Evolutionary conservation across 2,113 vertebrate genomes (phyloP).

Genomic region (Nansenia antarctica): DNA sequence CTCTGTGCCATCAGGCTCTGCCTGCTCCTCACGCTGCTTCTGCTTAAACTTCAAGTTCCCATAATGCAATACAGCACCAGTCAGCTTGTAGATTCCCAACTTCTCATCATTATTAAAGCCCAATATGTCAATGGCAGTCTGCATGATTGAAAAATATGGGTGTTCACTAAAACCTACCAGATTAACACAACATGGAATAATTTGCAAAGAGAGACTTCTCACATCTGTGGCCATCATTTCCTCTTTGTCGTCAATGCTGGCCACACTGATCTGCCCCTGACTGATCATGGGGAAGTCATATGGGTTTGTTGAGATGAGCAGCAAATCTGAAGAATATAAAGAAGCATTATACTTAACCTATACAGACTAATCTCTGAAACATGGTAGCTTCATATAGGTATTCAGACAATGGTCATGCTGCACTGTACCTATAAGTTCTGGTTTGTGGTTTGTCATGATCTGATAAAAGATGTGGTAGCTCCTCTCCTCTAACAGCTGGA

Average conservation of each 20-base stretch:
- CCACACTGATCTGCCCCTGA: no score
- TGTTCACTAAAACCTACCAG: neutral
- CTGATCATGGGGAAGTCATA: constrained; percentile 71
- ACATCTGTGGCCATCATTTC: constrained; percentile 67
- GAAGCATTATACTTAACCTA: neutral
- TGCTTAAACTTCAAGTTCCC: constrained; percentile 72
- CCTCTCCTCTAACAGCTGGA: constrained; percentile 67
- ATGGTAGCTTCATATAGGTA: neutral
- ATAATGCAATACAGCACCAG: constrained; percentile 65
- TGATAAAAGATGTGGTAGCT: constrained; percentile 76
- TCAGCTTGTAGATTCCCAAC: constrained; percentile 63
- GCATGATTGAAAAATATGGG: neutral
- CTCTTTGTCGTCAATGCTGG: constrained; percentile 66
- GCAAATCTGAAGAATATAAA: constrained; percentile 54
- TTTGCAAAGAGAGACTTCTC: constrained; percentile 6
- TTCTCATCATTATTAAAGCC: constrained; percentile 66
- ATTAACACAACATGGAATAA: rapidly evolving
- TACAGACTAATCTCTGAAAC: no score
- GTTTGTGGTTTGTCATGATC: constrained; percentile 62
- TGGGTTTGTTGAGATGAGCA: constrained; percentile 68
- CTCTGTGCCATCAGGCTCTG: constrained; percentile 65
- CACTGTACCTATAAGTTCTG: constrained; percentile 61
- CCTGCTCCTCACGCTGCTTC: constrained; percentile 42
- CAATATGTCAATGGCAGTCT: constrained; percentile 63
- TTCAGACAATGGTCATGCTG: neutral